Conservation (phyloP, 2,797 vertebrate genomes). For the Argya squamiceps region DNA sequence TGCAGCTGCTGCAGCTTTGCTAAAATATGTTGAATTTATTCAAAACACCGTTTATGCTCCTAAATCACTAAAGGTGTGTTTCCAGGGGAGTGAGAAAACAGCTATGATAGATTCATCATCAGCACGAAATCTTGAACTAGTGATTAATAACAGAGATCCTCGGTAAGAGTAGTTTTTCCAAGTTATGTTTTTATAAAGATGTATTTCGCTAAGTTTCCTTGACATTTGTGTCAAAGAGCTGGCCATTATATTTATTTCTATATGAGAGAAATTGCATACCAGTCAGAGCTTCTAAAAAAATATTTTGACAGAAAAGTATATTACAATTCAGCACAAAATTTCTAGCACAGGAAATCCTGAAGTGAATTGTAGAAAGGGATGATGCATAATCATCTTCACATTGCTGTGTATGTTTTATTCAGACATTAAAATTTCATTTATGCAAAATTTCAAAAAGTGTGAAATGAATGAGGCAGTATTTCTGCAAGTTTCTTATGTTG, state of each 20-base stretch:
- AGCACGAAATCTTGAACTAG: slow-evolving; percentile 91
- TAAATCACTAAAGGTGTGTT: slow-evolving; percentile 92
- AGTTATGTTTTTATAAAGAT: not conserved
- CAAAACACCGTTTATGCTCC: slow-evolving; percentile 92
- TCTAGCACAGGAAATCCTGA: not conserved
- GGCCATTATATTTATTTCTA: not conserved
- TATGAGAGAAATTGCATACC: not conserved
- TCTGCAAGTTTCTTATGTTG: not conserved
- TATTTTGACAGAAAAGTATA: not conserved
- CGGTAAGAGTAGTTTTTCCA: slow-evolving; percentile 77
- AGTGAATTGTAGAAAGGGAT: not conserved
- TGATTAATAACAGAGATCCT: slow-evolving; percentile 91
- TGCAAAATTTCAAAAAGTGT: not conserved
- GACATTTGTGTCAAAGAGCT: not conserved
- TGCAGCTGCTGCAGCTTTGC: slow-evolving; percentile 90
- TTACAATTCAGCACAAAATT: not conserved
- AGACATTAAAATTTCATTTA: not conserved
- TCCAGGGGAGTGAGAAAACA: slow-evolving; percentile 95
- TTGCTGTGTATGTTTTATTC: not conserved
- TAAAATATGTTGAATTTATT: slow-evolving; percentile 96
- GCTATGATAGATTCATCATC: slow-evolving; percentile 95
- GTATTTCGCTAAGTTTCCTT: not conserved
- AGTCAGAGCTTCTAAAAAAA: not conserved
- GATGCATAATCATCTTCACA: not conserved
- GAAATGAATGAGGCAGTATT: not conserved